phyloP scores from a whole-genome alignment of 2,113 vertebrate genomes.

The Platichthys flesus region DNA sequence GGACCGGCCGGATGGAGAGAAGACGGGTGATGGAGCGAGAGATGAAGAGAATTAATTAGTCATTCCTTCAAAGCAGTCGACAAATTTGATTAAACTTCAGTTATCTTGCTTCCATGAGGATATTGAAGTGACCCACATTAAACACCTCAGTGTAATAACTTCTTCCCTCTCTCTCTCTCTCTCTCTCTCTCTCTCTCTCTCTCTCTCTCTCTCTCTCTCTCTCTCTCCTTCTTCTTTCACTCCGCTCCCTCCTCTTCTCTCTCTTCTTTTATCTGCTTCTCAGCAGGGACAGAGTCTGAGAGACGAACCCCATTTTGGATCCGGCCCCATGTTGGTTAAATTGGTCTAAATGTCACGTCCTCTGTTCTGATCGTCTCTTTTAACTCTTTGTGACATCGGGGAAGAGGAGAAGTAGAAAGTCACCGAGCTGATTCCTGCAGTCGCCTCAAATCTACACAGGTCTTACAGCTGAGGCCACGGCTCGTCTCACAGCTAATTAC shows the following conservation, averaged over 20 bases:
- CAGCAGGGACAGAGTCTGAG: neutral
- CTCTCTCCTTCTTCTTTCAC: neutral
- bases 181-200: neutral
- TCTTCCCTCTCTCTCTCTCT: neutral
- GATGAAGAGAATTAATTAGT: slow-evolving; percentile 7
- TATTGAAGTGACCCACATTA: slow-evolving; percentile 51
- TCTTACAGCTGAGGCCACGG: no score
- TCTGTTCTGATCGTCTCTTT: no score
- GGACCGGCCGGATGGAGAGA: neutral
- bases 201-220: neutral
- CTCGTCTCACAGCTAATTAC: no score
- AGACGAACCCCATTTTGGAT: neutral
- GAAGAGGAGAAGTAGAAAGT: no score
- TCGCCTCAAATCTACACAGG: no score
- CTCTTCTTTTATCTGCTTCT: slow-evolving; percentile 10
- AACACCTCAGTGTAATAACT: slow-evolving; percentile 15
- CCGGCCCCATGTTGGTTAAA: neutral
- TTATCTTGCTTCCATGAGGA: slow-evolving; percentile 33
- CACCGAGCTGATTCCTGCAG: no score
- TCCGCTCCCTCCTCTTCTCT: slow-evolving; percentile 7
- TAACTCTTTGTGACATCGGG: no score
- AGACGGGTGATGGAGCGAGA: neutral
- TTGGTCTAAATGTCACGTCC: neutral
- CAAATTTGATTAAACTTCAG: slow-evolving; percentile 33
- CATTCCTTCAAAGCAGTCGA: neutral